Evolutionary conservation across 2,797 vertebrate genomes (phyloP).

Genomic region (Eulemur coronatus): DNA sequence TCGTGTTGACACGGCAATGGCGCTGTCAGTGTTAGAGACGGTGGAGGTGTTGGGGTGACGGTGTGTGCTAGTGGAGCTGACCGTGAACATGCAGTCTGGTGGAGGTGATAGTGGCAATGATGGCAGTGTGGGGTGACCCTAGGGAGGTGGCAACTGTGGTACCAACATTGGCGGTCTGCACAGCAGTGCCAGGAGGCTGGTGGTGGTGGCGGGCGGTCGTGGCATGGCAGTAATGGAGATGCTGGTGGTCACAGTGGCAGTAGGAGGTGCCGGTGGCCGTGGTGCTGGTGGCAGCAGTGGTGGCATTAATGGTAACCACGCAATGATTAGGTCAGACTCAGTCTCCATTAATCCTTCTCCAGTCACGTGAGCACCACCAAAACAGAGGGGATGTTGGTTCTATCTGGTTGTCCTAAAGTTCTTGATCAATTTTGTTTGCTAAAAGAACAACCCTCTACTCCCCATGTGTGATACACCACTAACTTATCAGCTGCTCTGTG

Average conservation of each 20-base stretch:
- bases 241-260: accelerated
- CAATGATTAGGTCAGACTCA: neutral
- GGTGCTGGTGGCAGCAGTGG: accelerated
- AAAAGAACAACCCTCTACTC: neutral
- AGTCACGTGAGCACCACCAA: neutral
- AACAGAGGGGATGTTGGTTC: accelerated
- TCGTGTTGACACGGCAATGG: neutral
- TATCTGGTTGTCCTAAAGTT: neutral
- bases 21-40: accelerated
- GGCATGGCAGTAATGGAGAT: too few species aligned
- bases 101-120: neutral
- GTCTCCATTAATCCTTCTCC: neutral
- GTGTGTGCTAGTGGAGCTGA: neutral
- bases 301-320: accelerated
- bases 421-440: neutral
- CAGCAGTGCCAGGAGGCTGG: neutral
- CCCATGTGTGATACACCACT: accelerated
- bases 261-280: neutral
- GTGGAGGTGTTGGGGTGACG: neutral
- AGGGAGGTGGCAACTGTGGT: neutral
- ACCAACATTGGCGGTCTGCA: neutral
- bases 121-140: accelerated
- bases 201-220: accelerated
- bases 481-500: neutral
- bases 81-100: neutral